A percentile compares a stretch with the other conserved stretches of the same genome.
Conservation (phyloP, 2,888 invertebrate species). For the Zhuqinia jingwanae region DNA sequence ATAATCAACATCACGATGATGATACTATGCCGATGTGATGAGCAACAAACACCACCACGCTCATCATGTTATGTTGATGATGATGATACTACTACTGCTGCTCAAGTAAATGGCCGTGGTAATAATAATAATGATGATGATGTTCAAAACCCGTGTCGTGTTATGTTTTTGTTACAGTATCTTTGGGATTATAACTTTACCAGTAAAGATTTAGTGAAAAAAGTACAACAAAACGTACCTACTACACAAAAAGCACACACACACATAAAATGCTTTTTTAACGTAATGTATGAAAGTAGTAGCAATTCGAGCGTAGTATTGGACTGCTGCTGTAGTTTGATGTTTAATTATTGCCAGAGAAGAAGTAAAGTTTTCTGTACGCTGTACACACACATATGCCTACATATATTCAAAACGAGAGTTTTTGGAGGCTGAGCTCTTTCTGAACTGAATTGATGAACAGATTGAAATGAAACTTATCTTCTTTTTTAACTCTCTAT, state of each 20-base stretch:
- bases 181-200: background rate
- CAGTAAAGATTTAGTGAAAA: background rate
- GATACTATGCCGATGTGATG: constrained; percentile 32
- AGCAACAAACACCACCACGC: background rate
- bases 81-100: constrained; percentile 21
- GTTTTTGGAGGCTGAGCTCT: background rate
- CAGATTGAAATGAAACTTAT: constrained; percentile 61
- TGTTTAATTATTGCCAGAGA: background rate
- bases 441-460: background rate
- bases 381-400: background rate
- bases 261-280: constrained; percentile 14
- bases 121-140: constrained; percentile 46
- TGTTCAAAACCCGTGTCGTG: constrained; percentile 54
- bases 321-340: background rate
- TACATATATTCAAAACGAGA: background rate
- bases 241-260: constrained; percentile 18
- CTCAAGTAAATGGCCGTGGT: constrained; percentile 42
- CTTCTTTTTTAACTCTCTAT: constrained; percentile 45
- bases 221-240: constrained; percentile 10
- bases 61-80: background rate
- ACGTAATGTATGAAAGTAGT: constrained; percentile 34
- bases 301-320: constrained; percentile 66
- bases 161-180: constrained; percentile 56
- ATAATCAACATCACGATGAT: constrained; percentile 49
- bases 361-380: background rate